phyloP scores from a whole-genome alignment of 2,113 vertebrate species.

The Choloepus hoffmanni region DNA sequence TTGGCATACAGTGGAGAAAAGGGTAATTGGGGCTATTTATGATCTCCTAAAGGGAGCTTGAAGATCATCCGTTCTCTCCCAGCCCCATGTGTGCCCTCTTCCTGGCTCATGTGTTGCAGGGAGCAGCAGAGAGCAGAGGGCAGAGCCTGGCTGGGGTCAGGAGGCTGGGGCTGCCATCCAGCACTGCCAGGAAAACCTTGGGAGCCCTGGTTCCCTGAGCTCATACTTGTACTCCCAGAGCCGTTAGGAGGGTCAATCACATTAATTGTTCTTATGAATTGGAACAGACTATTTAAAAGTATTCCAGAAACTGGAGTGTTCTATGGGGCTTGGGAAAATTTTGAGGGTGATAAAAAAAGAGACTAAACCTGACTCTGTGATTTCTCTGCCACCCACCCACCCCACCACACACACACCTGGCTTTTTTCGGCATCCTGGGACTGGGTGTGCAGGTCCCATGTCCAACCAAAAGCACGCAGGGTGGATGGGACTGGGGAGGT shows the following conservation, averaged over 20 bases:
- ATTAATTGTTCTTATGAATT: background rate
- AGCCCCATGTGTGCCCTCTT: background rate
- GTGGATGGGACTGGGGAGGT: too few relatives aligned
- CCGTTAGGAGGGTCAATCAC: accelerated
- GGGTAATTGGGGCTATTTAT: background rate
- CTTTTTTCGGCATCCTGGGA: background rate
- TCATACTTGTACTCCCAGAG: background rate
- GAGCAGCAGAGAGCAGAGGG: background rate
- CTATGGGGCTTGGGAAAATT: too few relatives aligned
- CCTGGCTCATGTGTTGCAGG: background rate
- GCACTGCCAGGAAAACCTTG: background rate
- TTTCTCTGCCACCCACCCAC: too few relatives aligned
- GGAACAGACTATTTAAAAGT: background rate
- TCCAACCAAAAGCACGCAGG: background rate
- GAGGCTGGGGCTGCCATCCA: background rate
- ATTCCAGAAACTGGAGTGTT: background rate
- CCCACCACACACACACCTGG: too few relatives aligned
- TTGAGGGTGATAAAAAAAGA: too few relatives aligned
- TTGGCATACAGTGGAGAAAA: background rate
- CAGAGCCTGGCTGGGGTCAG: background rate
- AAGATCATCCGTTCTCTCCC: background rate
- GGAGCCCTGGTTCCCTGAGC: background rate
- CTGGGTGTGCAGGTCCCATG: too few relatives aligned
- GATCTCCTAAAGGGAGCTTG: background rate
- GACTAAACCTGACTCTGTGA: too few relatives aligned